A percentile compares a stretch with the other conserved stretches of the same genome.
Conservation (phyloP, 2,113 vertebrate species). For the Zootoca vivipara region DNA sequence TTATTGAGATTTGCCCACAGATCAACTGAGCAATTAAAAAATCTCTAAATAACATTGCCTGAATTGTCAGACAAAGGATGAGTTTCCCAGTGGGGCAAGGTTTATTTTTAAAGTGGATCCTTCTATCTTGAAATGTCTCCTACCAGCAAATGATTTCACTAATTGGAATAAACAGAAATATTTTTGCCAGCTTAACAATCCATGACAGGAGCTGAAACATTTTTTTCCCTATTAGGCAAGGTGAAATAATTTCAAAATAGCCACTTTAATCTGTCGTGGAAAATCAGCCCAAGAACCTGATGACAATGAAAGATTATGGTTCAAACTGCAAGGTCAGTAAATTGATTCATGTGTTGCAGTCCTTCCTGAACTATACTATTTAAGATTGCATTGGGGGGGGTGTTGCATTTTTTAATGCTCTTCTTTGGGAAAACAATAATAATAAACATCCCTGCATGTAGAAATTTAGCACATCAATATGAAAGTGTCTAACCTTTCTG, state of each 20-base stretch:
- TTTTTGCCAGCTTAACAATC: constrained; percentile 72
- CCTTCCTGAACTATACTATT: background rate
- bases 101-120: constrained; percentile 79
- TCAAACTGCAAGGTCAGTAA: background rate
- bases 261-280: background rate
- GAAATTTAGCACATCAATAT: background rate
- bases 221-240: background rate
- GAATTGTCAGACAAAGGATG: constrained; percentile 81
- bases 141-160: constrained; percentile 68
- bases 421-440: background rate
- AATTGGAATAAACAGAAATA: constrained; percentile 78
- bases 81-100: constrained; percentile 74
- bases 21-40: constrained; percentile 92
- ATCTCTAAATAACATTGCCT: constrained; percentile 86
- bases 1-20: constrained; percentile 85
- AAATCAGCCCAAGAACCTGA: background rate
- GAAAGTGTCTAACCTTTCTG: background rate
- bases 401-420: background rate
- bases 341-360: background rate
- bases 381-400: background rate
- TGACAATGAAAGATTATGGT: no score
- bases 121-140: constrained; percentile 63
- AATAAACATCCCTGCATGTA: background rate
- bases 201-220: constrained; percentile 66
- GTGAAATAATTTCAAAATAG: background rate